These are phyloP conservation scores for Epicauta chinensis DNA, from an alignment of 1,140 invertebrate species.

Conservation along the genomic window DNA sequence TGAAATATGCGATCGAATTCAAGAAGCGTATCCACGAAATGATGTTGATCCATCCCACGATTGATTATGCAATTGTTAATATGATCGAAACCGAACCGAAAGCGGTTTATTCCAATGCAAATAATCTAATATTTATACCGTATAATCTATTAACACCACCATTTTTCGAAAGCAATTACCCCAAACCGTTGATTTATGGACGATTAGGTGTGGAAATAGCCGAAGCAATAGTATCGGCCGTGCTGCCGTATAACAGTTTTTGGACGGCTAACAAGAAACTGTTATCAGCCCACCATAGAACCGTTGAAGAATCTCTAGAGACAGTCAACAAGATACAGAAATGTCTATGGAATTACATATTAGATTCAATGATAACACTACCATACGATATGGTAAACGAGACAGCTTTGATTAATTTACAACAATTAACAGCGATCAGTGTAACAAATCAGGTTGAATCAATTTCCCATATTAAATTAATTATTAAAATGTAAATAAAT, in stretches of 20 bases:
- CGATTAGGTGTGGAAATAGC: conserved; percentile 46
- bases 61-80: conserved; percentile 46
- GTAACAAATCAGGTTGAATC: conserved; percentile 26
- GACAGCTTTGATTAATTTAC: conserved; percentile 25
- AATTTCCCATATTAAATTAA: conserved; percentile 2
- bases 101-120: conserved; percentile 41
- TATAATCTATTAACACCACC: conserved; percentile 39
- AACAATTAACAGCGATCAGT: conserved; percentile 29
- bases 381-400: conserved; percentile 22
- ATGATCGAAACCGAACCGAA: conserved; percentile 13
- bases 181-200: conserved; percentile 47
- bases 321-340: conserved; percentile 15
- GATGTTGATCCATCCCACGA: too few relatives aligned
- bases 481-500: background rate
- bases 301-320: conserved; percentile 31
- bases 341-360: conserved; percentile 28
- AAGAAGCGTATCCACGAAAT: too few relatives aligned
- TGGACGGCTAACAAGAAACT: conserved; percentile 44
- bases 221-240: conserved; percentile 40
- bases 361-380: conserved; percentile 21
- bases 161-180: conserved; percentile 42
- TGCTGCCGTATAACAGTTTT: conserved; percentile 42
- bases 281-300: conserved; percentile 34
- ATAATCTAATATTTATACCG: conserved; percentile 47
- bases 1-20: conserved; percentile 32